Evolutionary conservation across 92 coral and sea anemone species (phyloP), one percentile per base, ranked within the genome.

Genomic region (Phenganax subtilis): DNA sequence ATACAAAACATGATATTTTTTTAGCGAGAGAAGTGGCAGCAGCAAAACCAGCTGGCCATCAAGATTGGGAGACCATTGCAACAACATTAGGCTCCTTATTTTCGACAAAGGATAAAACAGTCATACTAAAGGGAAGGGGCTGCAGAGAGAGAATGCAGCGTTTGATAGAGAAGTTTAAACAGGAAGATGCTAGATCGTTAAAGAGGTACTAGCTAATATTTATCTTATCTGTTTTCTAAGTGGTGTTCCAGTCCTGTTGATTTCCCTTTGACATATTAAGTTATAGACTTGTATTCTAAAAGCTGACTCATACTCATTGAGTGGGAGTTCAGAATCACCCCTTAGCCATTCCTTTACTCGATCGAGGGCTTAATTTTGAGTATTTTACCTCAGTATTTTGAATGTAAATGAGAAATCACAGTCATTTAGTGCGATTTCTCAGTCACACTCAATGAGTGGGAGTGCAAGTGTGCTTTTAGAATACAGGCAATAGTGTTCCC

Each of bases 71-170:
- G 44, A 58, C 47, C 76, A 86, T 88, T 20, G 87, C 91, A 65
- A 83, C 62, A 78, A 82, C 25, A 55, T 85, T 86, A 65, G 58
- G 85, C 57, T 67, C 76, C 30, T 60, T 54, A 73, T 85, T 88
- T 76, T 85, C 85, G 68, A 77, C 84, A 12, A 56, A 77, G 20
- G 82, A 79, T 37, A 85, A 82, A 79, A 58, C 15, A 76, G 83
- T 85, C 55, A 84, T 69, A 53, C 15, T 88, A 20, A 85, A 81
- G 51, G 84, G 88, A 71, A 59, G 86, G 81, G 91, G 86, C 16
- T 88, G 88, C 88, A 88, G 86, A 72, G 91, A 85, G 78, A 67
- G 90, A 52, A 63, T 77, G 75, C 86, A 85, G 29, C 91, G 84
- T 55, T 66, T 88, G 70, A 54, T 88, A 27, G 80, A 77, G 52